These are phyloP conservation scores for Anarsia innoxiella DNA, from an alignment of 2,888 invertebrate species.

Conservation along the genomic window DNA sequence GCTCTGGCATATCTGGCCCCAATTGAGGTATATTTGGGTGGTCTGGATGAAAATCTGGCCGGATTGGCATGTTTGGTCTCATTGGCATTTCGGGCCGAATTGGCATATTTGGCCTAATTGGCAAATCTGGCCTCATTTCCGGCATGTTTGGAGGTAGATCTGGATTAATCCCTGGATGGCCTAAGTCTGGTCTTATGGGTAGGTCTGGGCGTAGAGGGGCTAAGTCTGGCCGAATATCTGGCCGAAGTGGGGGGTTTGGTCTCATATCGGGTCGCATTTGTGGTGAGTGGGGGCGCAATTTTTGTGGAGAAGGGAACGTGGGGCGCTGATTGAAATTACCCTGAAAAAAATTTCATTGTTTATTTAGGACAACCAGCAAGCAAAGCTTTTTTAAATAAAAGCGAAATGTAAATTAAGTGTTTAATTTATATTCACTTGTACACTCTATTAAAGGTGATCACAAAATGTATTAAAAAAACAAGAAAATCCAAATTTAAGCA, in stretches of 20 bases:
- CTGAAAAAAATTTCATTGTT: conserved; percentile 35
- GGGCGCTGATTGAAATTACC: conserved; percentile 46
- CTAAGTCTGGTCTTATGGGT: conserved; percentile 13
- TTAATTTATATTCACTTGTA: too few species aligned
- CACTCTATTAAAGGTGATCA: too few species aligned
- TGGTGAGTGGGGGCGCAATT: conserved; percentile 24
- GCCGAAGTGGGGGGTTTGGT: conserved; percentile 16
- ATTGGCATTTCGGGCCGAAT: conserved; percentile 6
- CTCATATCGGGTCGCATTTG: conserved; percentile 12
- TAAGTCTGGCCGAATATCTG: conserved; percentile 13
- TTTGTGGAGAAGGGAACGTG: conserved; percentile 39
- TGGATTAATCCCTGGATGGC: conserved; percentile 17
- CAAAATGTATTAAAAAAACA: too few species aligned
- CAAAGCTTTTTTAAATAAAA: too few species aligned
- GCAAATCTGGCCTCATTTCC: conserved; percentile 12
- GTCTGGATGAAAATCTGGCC: conserved; percentile 6
- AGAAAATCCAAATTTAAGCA: too few species aligned
- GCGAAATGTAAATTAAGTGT: too few species aligned
- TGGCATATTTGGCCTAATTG: conserved; percentile 5
- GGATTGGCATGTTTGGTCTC: conserved; percentile 16
- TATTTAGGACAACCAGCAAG: too few species aligned
- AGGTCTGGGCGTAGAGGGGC: conserved; percentile 10
- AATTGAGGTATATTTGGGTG: conserved; percentile 5
- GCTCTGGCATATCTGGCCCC: conserved; percentile 18
- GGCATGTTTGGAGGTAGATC: conserved; percentile 13